Evolutionary conservation across 2,113 vertebrate genomes (phyloP).

Genomic region (Petrocephalus zakoni): DNA sequence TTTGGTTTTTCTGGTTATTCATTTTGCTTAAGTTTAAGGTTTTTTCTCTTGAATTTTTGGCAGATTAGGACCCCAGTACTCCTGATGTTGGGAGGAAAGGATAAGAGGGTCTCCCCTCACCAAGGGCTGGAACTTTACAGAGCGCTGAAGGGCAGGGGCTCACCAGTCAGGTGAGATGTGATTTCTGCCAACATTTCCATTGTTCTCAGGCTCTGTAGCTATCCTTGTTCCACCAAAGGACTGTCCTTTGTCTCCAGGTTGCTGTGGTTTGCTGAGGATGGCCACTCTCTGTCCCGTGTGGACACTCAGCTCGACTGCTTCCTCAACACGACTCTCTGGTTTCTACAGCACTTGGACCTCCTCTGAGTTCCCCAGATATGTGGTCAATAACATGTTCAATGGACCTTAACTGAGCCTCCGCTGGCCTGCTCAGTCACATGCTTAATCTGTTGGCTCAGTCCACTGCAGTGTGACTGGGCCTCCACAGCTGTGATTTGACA

Average conservation of each 20-base stretch:
- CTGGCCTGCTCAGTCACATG: neutral
- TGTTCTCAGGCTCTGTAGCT: neutral
- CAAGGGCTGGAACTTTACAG: slow-evolving; percentile 75
- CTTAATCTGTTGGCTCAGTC: neutral
- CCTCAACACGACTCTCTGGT: slow-evolving; percentile 63
- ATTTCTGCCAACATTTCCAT: neutral
- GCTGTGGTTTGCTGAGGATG: slow-evolving; percentile 72
- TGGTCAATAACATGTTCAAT: neutral
- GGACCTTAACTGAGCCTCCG: neutral
- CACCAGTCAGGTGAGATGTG: slow-evolving; percentile 55
- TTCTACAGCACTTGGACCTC: slow-evolving; percentile 55
- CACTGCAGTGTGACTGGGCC: neutral
- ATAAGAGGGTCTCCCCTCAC: slow-evolving; percentile 67
- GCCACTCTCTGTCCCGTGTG: slow-evolving; percentile 63
- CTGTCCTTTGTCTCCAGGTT: slow-evolving; percentile 49
- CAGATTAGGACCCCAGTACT: slow-evolving; percentile 66
- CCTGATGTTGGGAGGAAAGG: slow-evolving; percentile 66
- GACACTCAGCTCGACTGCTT: slow-evolving; percentile 65
- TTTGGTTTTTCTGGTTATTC: neutral
- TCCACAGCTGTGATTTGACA: too few species aligned
- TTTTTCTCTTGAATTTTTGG: slow-evolving; percentile 21
- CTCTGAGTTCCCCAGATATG: slow-evolving; percentile 25
- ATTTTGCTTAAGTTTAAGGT: neutral
- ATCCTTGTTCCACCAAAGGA: neutral
- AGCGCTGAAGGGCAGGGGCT: slow-evolving; percentile 62